Evolutionary conservation across 2,888 invertebrate species (phyloP).

Genomic region (Argyresthia goedartella): DNA sequence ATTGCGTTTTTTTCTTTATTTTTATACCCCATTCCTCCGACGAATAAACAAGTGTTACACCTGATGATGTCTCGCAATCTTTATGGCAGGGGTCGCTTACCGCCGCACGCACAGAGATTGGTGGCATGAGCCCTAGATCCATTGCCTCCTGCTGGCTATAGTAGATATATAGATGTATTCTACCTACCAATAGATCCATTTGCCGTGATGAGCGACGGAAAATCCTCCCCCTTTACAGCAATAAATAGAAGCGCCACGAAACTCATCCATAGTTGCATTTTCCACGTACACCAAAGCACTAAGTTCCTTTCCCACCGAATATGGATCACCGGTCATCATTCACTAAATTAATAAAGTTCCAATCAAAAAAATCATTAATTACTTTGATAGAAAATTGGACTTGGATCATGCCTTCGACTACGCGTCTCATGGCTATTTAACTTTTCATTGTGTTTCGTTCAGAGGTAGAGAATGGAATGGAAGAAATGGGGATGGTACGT

Average conservation of each 20-base stretch:
- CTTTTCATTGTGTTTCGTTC: background rate
- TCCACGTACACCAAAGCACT: conserved; percentile 21
- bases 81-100: no score
- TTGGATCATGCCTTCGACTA: no score
- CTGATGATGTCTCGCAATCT: no score
- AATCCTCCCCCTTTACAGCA: conserved; percentile 63
- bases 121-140: no score
- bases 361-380: conserved; percentile 13
- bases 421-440: background rate
- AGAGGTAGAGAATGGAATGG: background rate
- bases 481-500: background rate
- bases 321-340: conserved; percentile 43
- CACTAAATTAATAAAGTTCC: conserved; percentile 12
- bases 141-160: no score
- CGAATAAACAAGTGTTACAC: no score
- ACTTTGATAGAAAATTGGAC: no score
- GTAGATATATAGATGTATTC: background rate
- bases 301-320: conserved; percentile 15
- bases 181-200: conserved; percentile 80
- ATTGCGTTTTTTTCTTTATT: no score
- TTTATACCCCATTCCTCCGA: no score
- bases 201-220: conserved; percentile 78
- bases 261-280: conserved; percentile 36
- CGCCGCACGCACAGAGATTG: no score
- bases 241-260: conserved; percentile 24